Evolutionary conservation across 37 sponge, comb jelly and placozoan species (phyloP).

Genomic region (Oscarella lobularis): DNA sequence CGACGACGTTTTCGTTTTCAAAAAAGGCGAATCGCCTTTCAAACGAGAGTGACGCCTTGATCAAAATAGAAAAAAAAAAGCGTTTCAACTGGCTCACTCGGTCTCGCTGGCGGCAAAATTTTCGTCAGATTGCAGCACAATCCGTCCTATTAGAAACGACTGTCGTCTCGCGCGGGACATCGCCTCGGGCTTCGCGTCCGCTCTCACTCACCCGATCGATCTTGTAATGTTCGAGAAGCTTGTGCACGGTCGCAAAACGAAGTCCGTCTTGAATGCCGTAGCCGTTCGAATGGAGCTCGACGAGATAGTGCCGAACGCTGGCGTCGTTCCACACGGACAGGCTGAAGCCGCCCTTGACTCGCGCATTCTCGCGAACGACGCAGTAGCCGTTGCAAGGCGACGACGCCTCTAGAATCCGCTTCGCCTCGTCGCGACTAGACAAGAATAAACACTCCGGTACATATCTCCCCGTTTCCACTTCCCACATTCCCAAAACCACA

Average conservation of each 20-base stretch:
- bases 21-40: too few species aligned
- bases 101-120: not conserved
- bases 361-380: constrained; percentile 1
- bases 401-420: not conserved
- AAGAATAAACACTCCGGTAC: too few species aligned
- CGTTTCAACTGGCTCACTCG: too few species aligned
- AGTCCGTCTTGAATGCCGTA: constrained; percentile 1
- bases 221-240: not conserved
- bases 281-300: not conserved
- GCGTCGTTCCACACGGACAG: not conserved
- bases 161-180: too few species aligned
- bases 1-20: too few species aligned
- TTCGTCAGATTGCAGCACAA: not conserved
- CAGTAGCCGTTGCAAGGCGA: not conserved
- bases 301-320: not conserved
- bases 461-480: too few species aligned
- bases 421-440: constrained; percentile 1
- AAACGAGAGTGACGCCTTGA: too few species aligned
- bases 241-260: not conserved
- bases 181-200: too few species aligned
- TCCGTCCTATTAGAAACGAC: too few species aligned
- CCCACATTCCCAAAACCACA: too few species aligned
- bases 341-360: not conserved
- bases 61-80: too few species aligned
- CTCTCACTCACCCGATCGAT: not conserved